Evolutionary conservation across 2,113 vertebrate genomes (phyloP), one percentile per base, ranked within the genome.

Genomic region (Datnioides undecimradiatus): DNA sequence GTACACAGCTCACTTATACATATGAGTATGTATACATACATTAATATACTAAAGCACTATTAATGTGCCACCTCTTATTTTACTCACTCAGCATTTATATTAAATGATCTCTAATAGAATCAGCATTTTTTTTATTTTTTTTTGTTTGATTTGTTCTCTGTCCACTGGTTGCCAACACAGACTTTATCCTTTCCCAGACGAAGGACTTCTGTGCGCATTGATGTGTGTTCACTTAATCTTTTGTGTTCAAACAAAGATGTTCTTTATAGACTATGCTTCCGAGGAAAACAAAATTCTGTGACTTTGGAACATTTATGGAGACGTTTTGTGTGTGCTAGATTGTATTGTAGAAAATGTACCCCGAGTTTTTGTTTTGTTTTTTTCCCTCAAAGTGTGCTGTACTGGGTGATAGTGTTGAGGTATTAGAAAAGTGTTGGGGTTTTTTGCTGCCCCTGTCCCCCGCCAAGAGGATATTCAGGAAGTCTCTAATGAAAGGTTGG

Each of bases 31-130:
- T 94, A 93, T 92, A 87, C 92, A 91, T 90, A 90, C 88, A 93
- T 93, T 92, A 92, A 93, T 93, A 93, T 94, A 94, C 93, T 93
- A 93, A 93, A 93, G 91, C 88, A 94, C 91, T 92, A 87, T 93
- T 93, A 93, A 92, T 21, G 90, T 94, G 93, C 92, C 93, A 93
- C 93, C 89, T 93, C 80, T 93, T 92, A 92, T 90, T 91, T 91
- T 93, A 95, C 93, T 91, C 87, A 90, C 92, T 94, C 92, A 94
- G 93, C 93, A 94, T 95, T 95, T 94, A 95, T 94, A 95, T 95
- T 94, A 95, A 95, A 95, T 95, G 93, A 94, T 93, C 93, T 94
- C 92, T 93, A 94, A 85, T 92, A 93, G 91, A 94, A 94, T 94
- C 92, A 91, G 92, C 88, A 83, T 84, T 90, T 92, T 48, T 62